Base-by-base conservation (phyloP, 2,797 vertebrate genomes). In the Sphenodon punctatus region DNA sequence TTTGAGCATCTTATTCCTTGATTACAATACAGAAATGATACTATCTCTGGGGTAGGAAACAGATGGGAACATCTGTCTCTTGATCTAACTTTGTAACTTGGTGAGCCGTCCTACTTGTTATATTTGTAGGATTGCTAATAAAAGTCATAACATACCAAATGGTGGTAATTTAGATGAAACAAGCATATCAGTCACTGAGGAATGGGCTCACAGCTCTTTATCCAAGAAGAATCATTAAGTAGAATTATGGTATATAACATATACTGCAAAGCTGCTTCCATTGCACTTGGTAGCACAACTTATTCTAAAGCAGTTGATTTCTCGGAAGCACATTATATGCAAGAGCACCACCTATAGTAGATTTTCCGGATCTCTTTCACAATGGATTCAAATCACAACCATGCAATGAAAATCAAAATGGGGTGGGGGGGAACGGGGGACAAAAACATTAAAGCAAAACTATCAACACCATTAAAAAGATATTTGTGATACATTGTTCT, bases 151-250 rank as follows among this genome's bases (percentile, higher is more conserved):
- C 71, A 72, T 89, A 91, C 78, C 72, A 92, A 93, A 94, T 64
- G 78, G 67, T 92, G 80, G 74, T 91, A 94, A 92, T 73, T 92
- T 92, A 93, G 77, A 89, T 89, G 88, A 91, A 92, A 92, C 7
- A 67, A 87, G 74, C 77, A 23, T 67, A 85, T 94, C 38, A 32
- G 85, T 88, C 88, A 92, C 70, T 72, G 55, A 93, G 25, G 75
- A 90, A 91, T 76, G 70, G 85, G 76, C 84, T 92, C 88, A 90
- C 86, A 91, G 83, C 42, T 90, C 74, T 94, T 85, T 77, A 86
- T 92, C 89, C 91, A 87, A 84, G 76, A 68, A 87, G 77, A 88
- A 91, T 88, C 84, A 82, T 90, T 90, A 93, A 92, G 66, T 59
- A 89, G 19, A 63, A 53, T 81, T 90, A 78, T 90, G 70, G 77